Percentiles rank a stretch among this genome's conserved stretches.
phyloP scores from a whole-genome alignment of 2,888 invertebrate species.

The Proisotoma minuta region DNA sequence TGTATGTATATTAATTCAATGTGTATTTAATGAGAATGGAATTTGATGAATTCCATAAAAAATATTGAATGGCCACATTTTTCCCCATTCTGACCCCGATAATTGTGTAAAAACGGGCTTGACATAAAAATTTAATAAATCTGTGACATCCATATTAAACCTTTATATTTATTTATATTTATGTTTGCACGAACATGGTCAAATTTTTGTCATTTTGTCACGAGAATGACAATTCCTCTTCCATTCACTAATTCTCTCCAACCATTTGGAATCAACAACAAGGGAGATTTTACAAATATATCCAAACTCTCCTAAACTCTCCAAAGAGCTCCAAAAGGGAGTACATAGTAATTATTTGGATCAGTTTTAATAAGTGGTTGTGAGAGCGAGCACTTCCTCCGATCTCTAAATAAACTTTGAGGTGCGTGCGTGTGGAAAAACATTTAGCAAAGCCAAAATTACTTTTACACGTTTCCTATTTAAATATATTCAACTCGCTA shows the following conservation, averaged over 20 bases:
- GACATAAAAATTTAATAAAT: too few relatives aligned
- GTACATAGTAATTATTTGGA: conserved; percentile 10
- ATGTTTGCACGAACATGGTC: background rate
- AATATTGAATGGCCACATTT: too few relatives aligned
- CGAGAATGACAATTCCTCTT: background rate
- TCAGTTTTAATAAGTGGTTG: conserved; percentile 6
- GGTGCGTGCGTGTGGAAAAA: too few relatives aligned
- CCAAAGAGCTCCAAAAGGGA: background rate
- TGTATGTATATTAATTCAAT: too few relatives aligned
- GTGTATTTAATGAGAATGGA: too few relatives aligned
- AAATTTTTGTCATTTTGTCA: background rate
- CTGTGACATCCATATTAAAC: background rate
- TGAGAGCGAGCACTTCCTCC: background rate
- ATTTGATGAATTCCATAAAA: too few relatives aligned
- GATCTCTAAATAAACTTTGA: too few relatives aligned
- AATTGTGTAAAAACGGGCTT: too few relatives aligned
- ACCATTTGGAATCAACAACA: background rate
- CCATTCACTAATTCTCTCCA: background rate
- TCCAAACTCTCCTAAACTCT: background rate
- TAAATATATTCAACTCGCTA: too few relatives aligned
- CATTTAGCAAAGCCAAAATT: too few relatives aligned
- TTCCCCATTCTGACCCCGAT: too few relatives aligned
- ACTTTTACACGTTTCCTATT: too few relatives aligned
- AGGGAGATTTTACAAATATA: background rate
- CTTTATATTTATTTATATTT: conserved; percentile 1